Evolutionary conservation across 2,797 vertebrate species (phyloP), one percentile per base, ranked within the genome.

Genomic region (Notolepis coatsorum): DNA sequence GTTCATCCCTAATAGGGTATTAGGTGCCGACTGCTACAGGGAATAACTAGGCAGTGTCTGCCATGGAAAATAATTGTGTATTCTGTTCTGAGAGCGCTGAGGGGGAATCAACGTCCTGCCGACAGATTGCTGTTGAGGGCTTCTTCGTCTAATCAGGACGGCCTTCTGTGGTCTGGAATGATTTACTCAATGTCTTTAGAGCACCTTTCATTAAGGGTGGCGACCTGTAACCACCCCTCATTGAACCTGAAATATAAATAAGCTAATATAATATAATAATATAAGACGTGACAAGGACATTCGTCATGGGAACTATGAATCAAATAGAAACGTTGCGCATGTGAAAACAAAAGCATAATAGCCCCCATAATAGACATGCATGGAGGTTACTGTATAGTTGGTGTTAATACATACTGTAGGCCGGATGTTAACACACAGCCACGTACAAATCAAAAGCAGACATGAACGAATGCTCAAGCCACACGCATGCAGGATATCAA

Each of bases 1-100:
- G 45, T 78, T 71, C 37, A 61, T 2, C n/a, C 7, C 31, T 77
- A 67, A 51, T 68, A 50, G 49, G 51, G 35, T 35, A 60, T 65
- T 61, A 64, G 31, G 37, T 55, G 62, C 68, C 53, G 10, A 33
- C 30, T 51, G 52, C 59, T 59, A 20, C 8, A 37, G 54, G 37
- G 33, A 48, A 55, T 53, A 35, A 41, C n/a, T 47, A 30, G 39
- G 20, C 9, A 37, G 13, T 15, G 0, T 45, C 15, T 7, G 25
- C 2, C 1, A 5, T 13, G n/a, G 28, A 45, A 63, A 54, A 62
- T 51, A 63, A 78, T 17, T 53, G 37, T n/a, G n/a, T n/a, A n/a
- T n/a, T n/a, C 23, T 33, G 27, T 8, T 50, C 27, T 39, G 31
- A 43, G n/a, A 13, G 43, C 25, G 15, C 3, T 24, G 35, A 5